Base-by-base conservation (phyloP, 2,888 invertebrate species). In the Eupithecia tripunctaria region DNA sequence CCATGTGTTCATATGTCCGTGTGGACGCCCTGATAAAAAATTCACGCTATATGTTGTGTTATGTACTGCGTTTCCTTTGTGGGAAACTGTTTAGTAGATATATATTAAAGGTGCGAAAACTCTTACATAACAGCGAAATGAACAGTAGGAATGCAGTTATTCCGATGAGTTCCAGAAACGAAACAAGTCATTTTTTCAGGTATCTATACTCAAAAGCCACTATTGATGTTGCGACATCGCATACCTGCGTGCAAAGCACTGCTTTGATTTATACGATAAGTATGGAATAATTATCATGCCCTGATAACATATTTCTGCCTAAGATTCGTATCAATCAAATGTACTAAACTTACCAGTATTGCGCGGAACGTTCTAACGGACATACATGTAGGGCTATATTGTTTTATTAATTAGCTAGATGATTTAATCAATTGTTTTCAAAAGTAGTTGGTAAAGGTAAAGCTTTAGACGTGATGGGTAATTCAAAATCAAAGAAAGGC, bases 401-500 rank as follows among this genome's bases (percentile, higher is more conserved):
- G 56, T 67, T 25, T 41, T 18, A 14, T 64, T 59, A 18, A 60
- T 75, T 51, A 38, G 41, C 43, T 59, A 27, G 51, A 25, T 56
- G 12, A 12, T 64, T 38, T 18, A 41, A n/a, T 38, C 4, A 32
- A 63, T 56, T 56, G 21, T 2, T 25, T 56, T 14, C 10, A 56
- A 51, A 51, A 25, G 14, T 51, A 51, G n/a, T 21, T 10, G 21
- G 21, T 51, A 4, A 47, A 47, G 47, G 47, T 2, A 56, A 25
- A 5, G 18, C 5, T 18, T 41, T 41, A 36, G n/a, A 43, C 51
- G 56, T 56, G 56, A 95, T 95, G 95, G 95, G 95, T 14, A 94
- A 92, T 82, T 84, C 88, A 15, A 90, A 92, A 79, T 92, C 91
- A 4, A 93, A 91, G 81, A 92, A 89, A 82, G 82, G 79, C 72